Evolutionary conservation across 37 sponge, comb jelly and placozoan species (phyloP).

Genomic region (Amphimedon queenslandica): DNA sequence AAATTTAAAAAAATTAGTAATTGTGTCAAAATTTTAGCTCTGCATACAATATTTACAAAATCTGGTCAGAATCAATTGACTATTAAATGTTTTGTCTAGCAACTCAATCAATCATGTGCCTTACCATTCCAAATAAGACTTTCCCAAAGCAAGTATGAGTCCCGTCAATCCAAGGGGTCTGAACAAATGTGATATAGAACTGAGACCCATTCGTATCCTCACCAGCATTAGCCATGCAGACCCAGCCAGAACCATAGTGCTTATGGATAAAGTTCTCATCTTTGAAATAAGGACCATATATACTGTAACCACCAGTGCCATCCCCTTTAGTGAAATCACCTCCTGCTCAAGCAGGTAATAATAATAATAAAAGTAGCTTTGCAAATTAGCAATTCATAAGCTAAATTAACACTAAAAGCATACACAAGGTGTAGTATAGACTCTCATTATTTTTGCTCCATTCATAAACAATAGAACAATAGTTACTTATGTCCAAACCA

Average conservation of each 20-base stretch:
- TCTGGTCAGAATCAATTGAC: too few species aligned
- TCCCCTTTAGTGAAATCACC: slow-evolving; percentile 69
- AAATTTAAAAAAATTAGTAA: not conserved
- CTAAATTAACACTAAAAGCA: too few species aligned
- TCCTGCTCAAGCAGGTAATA: too few species aligned
- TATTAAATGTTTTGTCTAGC: too few species aligned
- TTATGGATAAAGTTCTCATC: slow-evolving; percentile 82
- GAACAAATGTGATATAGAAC: slow-evolving; percentile 75
- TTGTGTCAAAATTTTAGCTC: not conserved
- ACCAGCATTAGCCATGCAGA: slow-evolving; percentile 85
- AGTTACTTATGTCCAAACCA: not conserved
- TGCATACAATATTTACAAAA: too few species aligned
- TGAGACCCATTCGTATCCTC: slow-evolving; percentile 85
- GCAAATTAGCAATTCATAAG: too few species aligned
- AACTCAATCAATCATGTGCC: not conserved
- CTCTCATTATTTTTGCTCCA: too few species aligned
- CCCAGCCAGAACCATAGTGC: slow-evolving; percentile 79
- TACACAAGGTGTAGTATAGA: too few species aligned
- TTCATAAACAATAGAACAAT: too few species aligned
- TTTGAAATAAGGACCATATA: slow-evolving; percentile 57
- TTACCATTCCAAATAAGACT: slow-evolving; percentile 74
- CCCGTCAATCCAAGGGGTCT: slow-evolving; percentile 72
- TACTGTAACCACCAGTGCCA: slow-evolving; percentile 76
- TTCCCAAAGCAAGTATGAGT: slow-evolving; percentile 83
- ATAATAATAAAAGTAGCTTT: too few species aligned